phyloP scores from a whole-genome alignment of 1,140 invertebrate species.

The Zaprionus capensis region DNA sequence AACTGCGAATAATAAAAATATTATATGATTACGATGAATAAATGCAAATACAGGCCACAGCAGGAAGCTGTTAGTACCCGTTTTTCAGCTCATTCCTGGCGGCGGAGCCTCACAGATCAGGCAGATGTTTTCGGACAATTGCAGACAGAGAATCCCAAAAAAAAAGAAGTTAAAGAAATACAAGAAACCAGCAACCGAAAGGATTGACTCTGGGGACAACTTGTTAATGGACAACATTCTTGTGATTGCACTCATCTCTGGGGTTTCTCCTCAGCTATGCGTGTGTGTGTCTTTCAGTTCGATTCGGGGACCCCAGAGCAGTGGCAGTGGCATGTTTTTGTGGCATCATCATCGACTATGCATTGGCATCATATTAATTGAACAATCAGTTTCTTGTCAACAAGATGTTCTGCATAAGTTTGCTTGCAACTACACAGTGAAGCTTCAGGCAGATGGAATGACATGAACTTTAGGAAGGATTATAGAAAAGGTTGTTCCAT shows the following conservation, averaged over 20 bases:
- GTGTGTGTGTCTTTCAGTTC: neutral
- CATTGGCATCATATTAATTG: conserved; percentile 51
- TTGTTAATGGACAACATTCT: conserved; percentile 76
- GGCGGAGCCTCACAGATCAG: conserved; percentile 35
- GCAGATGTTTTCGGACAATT: conserved; percentile 65
- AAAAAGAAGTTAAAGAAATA: conserved; percentile 9
- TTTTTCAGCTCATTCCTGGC: neutral
- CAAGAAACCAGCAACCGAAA: too few species aligned
- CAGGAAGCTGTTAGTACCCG: conserved; percentile 50
- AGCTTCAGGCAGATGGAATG: neutral
- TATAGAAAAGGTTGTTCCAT: neutral
- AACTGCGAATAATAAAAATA: conserved; percentile 82
- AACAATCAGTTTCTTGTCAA: conserved; percentile 64
- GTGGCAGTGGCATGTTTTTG: conserved; percentile 23
- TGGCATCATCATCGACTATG: conserved; percentile 12
- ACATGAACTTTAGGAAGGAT: neutral
- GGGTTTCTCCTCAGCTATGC: conserved; percentile 31
- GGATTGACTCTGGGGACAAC: conserved; percentile 64
- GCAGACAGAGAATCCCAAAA: conserved; percentile 5
- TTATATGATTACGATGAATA: conserved; percentile 83
- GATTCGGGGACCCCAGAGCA: conserved; percentile 1
- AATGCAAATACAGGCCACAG: conserved; percentile 67
- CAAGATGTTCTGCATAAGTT: conserved; percentile 43
- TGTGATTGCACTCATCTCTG: conserved; percentile 53
- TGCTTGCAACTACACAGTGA: conserved; percentile 37